Evolutionary conservation across 1,140 invertebrate genomes (phyloP).

Genomic region (Vollenhovia emeryi): DNA sequence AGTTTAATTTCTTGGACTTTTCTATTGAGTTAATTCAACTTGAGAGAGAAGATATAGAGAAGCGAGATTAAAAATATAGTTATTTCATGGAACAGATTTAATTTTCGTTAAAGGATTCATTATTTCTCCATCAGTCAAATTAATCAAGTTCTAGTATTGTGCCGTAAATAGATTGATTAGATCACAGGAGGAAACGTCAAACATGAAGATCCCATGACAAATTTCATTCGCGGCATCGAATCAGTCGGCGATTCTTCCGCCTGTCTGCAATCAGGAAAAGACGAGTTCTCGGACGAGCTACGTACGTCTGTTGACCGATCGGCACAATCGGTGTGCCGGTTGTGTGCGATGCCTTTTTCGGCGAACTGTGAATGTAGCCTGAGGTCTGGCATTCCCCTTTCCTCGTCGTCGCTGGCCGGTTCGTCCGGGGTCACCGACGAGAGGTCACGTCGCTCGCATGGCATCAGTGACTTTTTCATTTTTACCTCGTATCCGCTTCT

Average conservation of each 20-base stretch:
- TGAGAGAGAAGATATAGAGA: neutral
- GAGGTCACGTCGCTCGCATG: slow-evolving; percentile 78
- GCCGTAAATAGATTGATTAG: slow-evolving; percentile 1
- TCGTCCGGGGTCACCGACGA: slow-evolving; percentile 76
- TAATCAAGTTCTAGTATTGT: neutral
- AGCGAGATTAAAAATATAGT: neutral
- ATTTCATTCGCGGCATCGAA: slow-evolving; percentile 42
- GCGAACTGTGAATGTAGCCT: slow-evolving; percentile 72
- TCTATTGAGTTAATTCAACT: neutral
- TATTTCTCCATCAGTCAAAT: neutral
- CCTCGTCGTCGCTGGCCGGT: slow-evolving; percentile 70
- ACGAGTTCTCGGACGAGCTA: slow-evolving; percentile 63
- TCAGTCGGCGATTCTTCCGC: slow-evolving; percentile 55
- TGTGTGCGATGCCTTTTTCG: slow-evolving; percentile 73
- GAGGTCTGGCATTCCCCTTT: slow-evolving; percentile 68
- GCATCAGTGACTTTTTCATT: slow-evolving; percentile 73
- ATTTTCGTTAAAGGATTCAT: neutral
- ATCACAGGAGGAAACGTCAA: slow-evolving; percentile 14
- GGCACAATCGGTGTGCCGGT: slow-evolving; percentile 69
- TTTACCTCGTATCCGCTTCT: slow-evolving; percentile 47
- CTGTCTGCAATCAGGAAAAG: slow-evolving; percentile 63
- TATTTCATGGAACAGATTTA: neutral
- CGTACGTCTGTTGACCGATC: slow-evolving; percentile 66
- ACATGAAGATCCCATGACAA: slow-evolving; percentile 40
- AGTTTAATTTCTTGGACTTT: neutral